A percentile compares a stretch with the other conserved stretches of the same genome.
phyloP scores from a whole-genome alignment of 1,140 invertebrate genomes.

The Drosophila arizonae region DNA sequence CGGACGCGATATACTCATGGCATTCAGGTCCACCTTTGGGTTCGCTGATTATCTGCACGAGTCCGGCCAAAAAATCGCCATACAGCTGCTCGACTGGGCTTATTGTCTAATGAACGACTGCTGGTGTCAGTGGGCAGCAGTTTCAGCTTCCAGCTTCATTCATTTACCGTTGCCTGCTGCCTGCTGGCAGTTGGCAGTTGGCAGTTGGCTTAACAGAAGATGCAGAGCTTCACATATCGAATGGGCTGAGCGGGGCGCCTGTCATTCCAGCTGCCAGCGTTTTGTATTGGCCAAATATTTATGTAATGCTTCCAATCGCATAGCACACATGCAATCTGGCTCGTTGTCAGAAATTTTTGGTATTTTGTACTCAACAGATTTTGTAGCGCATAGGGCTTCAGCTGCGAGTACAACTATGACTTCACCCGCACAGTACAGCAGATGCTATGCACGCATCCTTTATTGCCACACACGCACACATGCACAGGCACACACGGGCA shows the following conservation, averaged over 20 bases:
- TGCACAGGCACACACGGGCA: background rate
- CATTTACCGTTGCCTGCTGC: conserved; percentile 6
- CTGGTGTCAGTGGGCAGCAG: conserved; percentile 16
- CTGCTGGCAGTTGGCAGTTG: background rate
- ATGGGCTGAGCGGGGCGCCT: background rate
- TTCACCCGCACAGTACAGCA: conserved; percentile 27
- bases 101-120: conserved; percentile 48
- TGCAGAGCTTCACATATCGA: conserved; percentile 2
- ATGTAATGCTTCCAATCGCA: conserved; percentile 49
- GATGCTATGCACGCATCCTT: conserved; percentile 48
- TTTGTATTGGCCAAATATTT: conserved; percentile 65
- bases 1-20: conserved; percentile 20
- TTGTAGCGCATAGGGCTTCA: conserved; percentile 30
- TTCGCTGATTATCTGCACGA: conserved; percentile 72
- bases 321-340: background rate
- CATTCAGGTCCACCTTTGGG: conserved; percentile 39
- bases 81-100: conserved; percentile 27
- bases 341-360: conserved; percentile 43
- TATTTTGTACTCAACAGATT: conserved; percentile 61
- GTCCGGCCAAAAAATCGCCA: conserved; percentile 18
- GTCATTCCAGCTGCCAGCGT: conserved; percentile 31
- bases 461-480: conserved; percentile 13
- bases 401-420: conserved; percentile 17
- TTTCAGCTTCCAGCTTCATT: conserved; percentile 21
- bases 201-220: conserved; percentile 11